Evolutionary conservation across 2,888 invertebrate species (phyloP).

Genomic region (Cephus runcator): DNA sequence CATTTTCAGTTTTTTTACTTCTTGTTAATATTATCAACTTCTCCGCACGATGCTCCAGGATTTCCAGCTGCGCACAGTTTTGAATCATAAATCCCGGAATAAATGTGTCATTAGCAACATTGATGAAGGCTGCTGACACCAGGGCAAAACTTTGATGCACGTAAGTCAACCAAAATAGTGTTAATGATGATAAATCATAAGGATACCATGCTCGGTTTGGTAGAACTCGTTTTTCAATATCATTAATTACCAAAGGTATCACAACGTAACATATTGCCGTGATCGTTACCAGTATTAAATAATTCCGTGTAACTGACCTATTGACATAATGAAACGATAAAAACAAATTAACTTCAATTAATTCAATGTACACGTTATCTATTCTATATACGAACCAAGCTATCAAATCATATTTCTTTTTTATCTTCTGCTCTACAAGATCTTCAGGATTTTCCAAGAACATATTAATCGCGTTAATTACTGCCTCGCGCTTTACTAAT

Average conservation of each 20-base stretch:
- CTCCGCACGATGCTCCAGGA: conserved; percentile 30
- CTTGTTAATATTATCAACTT: conserved; percentile 4
- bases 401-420: not conserved
- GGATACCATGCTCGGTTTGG: conserved; percentile 11
- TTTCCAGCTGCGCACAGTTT: conserved; percentile 26
- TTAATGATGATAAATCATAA: not conserved
- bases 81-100: conserved; percentile 25
- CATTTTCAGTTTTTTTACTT: not conserved
- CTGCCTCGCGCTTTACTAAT: not conserved
- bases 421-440: not conserved
- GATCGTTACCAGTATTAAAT: not conserved
- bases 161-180: conserved; percentile 8
- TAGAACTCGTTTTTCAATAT: conserved; percentile 1
- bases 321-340: not conserved
- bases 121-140: conserved; percentile 9
- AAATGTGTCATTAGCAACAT: conserved; percentile 16
- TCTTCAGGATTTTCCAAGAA: not conserved
- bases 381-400: not conserved
- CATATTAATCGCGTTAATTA: not conserved
- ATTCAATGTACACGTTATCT: not conserved
- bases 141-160: conserved; percentile 12
- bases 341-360: not conserved
- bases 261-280: not conserved
- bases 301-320: not conserved
- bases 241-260: not conserved